A percentile compares a stretch with the other conserved stretches of the same genome.
Conservation (phyloP, 2,113 vertebrate species). For the Sylvia atricapilla region DNA sequence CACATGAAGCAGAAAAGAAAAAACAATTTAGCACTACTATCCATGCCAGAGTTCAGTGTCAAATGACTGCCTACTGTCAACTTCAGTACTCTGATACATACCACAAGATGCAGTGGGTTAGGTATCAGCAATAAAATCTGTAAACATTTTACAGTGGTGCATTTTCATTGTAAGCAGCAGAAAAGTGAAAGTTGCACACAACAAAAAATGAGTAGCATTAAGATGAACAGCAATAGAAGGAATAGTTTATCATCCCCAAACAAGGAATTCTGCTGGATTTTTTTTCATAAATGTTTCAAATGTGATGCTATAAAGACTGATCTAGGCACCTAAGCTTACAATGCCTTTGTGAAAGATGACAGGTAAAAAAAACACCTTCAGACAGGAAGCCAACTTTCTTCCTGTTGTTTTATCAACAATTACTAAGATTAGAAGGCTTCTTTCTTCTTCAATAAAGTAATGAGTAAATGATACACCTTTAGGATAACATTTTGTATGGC, state of each 20-base stretch:
- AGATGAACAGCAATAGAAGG: background rate
- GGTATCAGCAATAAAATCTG: background rate
- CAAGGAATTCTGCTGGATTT: background rate
- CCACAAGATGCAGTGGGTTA: background rate
- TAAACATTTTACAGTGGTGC: background rate
- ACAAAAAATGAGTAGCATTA: background rate
- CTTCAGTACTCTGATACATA: background rate
- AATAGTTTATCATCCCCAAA: background rate
- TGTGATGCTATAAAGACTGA: background rate
- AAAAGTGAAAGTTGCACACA: background rate
- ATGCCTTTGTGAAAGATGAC: slow-evolving; percentile 30
- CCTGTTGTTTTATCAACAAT: slow-evolving; percentile 77
- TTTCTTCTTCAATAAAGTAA: slow-evolving; percentile 23
- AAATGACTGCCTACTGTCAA: background rate
- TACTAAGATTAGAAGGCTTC: slow-evolving; percentile 44
- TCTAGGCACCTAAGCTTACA: background rate
- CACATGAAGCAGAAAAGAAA: background rate
- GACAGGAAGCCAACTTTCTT: slow-evolving; percentile 80
- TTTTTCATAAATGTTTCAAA: background rate
- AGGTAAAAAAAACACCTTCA: slow-evolving; percentile 67
- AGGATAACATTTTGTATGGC: background rate
- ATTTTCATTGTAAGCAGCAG: background rate
- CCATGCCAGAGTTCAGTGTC: background rate
- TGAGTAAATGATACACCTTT: background rate
- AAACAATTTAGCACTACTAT: background rate